Conservation (phyloP, 1,140 invertebrate species). For the Mercenaria mercenaria region DNA sequence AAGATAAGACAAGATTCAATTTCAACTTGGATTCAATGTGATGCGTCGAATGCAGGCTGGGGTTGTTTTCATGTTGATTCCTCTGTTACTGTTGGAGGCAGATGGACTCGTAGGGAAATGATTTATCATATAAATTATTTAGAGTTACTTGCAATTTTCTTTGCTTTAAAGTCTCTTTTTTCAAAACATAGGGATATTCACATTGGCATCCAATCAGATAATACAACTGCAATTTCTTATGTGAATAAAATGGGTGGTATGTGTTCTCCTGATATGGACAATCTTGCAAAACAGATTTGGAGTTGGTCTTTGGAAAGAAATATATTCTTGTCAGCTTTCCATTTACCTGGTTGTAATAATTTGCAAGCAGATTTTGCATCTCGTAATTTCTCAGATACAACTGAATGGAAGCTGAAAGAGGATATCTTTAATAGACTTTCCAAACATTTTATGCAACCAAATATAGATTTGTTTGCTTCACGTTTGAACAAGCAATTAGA, state of each 20-base stretch:
- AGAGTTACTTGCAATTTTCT: background rate
- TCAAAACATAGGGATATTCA: background rate
- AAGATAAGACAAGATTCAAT: background rate
- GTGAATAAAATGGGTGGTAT: conserved; percentile 61
- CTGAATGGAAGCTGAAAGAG: conserved; percentile 32
- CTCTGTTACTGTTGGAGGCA: background rate
- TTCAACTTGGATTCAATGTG: background rate
- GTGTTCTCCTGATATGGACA: background rate
- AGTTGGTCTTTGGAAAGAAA: conserved; percentile 57
- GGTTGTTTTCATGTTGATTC: background rate
- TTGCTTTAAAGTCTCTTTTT: background rate
- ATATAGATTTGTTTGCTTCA: conserved; percentile 41
- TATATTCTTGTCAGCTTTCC: conserved; percentile 33
- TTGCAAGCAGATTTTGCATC: conserved; percentile 35
- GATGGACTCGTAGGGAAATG: background rate
- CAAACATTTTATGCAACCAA: background rate
- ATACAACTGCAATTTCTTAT: conserved; percentile 48
- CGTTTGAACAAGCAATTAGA: background rate
- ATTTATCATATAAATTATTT: background rate
- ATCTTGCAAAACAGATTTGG: conserved; percentile 55
- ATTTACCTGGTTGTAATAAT: conserved; percentile 50
- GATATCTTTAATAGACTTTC: background rate
- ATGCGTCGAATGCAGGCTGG: background rate
- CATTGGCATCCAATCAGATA: background rate
- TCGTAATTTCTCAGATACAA: conserved; percentile 40